Base-by-base conservation (phyloP, 2,888 invertebrate species). In the Nudaria mundana region DNA sequence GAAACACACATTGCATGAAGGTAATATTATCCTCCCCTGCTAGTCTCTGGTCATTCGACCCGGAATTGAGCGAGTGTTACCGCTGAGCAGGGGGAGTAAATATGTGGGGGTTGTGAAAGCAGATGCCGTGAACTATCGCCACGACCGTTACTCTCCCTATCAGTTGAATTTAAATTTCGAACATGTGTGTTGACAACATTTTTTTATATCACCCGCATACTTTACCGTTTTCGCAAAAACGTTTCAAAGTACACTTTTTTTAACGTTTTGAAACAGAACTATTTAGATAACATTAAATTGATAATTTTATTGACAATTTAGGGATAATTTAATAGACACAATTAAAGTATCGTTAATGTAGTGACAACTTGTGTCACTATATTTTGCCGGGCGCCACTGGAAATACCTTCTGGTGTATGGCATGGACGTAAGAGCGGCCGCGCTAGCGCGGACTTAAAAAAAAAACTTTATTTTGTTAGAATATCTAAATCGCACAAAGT, bases 131-230 rank as follows among this genome's bases (percentile, higher is more conserved):
- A 56, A 56, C 57, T 63, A 64, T 60, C 52, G 49, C 25, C 33
- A 66, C 79, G 79, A 81, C 87, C 84, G 87, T 87, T 85, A 83
- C 72, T 77, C 77, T 81, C 59, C 82, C 82, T 83, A 81, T 86
- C 79, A 76, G 70, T 72, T 71, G 57, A 60, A 76, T 82, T 76
- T 66, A 59, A 83, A 83, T 76, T 76, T 76, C 51, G 71, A 82
- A 87, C 85, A 82, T 82, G 83, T 86, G 83, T 71, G 86, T 78
- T 81, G 77, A 83, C 83, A 81, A 70, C 76, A 4, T 71, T 77
- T 80, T 80, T 33, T 40, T 81, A 74, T 70, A 69, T 63, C 71
- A 66, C 82, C 82, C 81, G 79, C 78, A 81, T 76, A 56, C 63
- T 37, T 47, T 25, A 44, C 23, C 36, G 11, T 24, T 33, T 33